phyloP scores from a whole-genome alignment of 2,113 vertebrate genomes.

The Otis tarda region DNA sequence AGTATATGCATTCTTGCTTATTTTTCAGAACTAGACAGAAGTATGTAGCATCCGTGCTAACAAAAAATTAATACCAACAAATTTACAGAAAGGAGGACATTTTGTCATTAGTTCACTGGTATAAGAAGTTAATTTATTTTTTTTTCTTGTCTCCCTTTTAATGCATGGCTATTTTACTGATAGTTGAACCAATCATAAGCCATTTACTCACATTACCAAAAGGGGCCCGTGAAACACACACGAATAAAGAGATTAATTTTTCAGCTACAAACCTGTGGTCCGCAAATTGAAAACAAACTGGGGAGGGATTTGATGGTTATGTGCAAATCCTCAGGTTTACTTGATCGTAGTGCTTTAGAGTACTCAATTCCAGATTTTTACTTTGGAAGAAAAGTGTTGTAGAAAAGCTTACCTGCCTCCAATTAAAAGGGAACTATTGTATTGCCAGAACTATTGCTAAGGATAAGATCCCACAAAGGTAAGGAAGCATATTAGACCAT shows the following conservation, averaged over 20 bases:
- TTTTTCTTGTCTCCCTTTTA: background rate
- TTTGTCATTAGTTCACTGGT: background rate
- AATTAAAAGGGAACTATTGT: background rate
- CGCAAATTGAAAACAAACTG: background rate
- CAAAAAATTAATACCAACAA: background rate
- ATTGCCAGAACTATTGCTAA: background rate
- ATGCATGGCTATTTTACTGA: background rate
- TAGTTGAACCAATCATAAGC: background rate
- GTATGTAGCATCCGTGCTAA: background rate
- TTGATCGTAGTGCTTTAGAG: background rate
- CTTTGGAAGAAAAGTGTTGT: background rate
- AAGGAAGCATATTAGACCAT: background rate
- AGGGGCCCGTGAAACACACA: background rate
- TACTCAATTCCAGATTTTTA: background rate
- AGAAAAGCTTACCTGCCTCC: background rate
- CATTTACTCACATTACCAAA: background rate
- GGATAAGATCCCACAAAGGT: background rate
- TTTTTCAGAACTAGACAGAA: background rate
- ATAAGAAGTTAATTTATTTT: background rate
- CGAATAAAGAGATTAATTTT: background rate
- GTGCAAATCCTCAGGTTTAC: background rate
- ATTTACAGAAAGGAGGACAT: background rate
- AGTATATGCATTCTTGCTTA: background rate
- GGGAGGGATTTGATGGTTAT: background rate
- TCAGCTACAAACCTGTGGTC: background rate